phyloP scores from a whole-genome alignment of 2,797 vertebrate species.

The Xenopus petersii region DNA sequence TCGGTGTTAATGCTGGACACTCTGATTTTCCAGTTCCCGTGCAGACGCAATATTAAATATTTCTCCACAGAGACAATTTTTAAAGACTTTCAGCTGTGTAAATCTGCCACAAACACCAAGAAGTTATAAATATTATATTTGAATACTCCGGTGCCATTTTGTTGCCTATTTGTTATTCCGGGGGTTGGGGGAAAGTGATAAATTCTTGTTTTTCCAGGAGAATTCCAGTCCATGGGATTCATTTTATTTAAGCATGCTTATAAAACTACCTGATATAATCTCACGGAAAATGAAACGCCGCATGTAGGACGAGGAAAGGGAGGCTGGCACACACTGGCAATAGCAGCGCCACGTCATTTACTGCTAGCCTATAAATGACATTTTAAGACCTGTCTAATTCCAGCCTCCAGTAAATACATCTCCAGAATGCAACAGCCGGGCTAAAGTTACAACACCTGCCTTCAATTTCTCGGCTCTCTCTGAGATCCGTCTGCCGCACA shows the following conservation, averaged over 20 bases:
- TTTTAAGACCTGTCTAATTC: slow-evolving; percentile 21
- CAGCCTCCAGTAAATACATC: slow-evolving; percentile 3
- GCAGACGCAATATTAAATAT: no score
- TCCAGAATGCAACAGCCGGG: neutral
- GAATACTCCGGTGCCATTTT: no score
- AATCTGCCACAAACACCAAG: no score
- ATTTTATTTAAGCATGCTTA: neutral
- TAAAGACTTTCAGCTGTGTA: no score
- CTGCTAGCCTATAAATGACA: slow-evolving; percentile 10
- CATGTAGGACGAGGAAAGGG: slow-evolving; percentile 9
- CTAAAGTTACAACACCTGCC: neutral
- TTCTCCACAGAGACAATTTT: no score
- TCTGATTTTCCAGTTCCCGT: no score
- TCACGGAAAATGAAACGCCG: slow-evolving; percentile 15
- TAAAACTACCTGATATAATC: neutral
- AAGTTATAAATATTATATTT: no score
- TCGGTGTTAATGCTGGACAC: no score
- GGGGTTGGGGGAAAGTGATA: no score
- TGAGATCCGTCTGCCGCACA: no score
- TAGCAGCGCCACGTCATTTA: neutral
- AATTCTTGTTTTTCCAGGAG: neutral
- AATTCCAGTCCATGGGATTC: neutral
- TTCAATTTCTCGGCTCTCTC: no score
- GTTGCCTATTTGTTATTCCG: no score
- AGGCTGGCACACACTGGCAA: slow-evolving; percentile 4